phyloP scores from a whole-genome alignment of 1,140 invertebrate genomes.

The Acarapis woodi region DNA sequence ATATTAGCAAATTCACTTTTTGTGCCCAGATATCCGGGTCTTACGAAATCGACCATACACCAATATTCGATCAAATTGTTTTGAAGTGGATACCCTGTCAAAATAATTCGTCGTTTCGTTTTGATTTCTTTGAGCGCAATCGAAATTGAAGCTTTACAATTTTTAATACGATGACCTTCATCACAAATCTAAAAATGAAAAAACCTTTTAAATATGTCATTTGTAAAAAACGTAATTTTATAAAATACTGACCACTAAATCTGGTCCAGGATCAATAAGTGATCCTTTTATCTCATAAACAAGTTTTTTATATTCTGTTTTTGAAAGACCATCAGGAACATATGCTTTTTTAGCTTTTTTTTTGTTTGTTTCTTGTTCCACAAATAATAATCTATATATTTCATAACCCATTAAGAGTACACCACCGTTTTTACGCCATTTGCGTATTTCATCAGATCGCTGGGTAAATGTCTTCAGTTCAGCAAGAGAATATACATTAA shows the following conservation, averaged over 20 bases:
- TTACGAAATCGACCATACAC: slow-evolving; percentile 83
- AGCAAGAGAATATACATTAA: slow-evolving; percentile 63
- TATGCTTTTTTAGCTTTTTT: slow-evolving; percentile 4
- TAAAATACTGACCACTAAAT: too few relatives aligned
- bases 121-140: slow-evolving; percentile 65
- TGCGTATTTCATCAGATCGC: slow-evolving; percentile 35
- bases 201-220: too few relatives aligned
- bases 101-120: slow-evolving; percentile 46
- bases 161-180: slow-evolving; percentile 87
- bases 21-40: slow-evolving; percentile 57
- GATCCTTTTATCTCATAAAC: slow-evolving; percentile 45
- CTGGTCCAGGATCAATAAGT: slow-evolving; percentile 65
- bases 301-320: slow-evolving; percentile 10
- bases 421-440: slow-evolving; percentile 55
- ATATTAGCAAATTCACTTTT: slow-evolving; percentile 82
- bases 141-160: slow-evolving; percentile 71
- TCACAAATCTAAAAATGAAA: too few relatives aligned
- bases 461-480: slow-evolving; percentile 73
- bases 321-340: slow-evolving; percentile 2
- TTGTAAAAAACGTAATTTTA: too few relatives aligned
- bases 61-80: slow-evolving; percentile 86
- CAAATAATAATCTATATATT: slow-evolving; percentile 32
- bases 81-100: slow-evolving; percentile 86
- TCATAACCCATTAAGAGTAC: slow-evolving; percentile 94
- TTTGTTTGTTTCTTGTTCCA: slow-evolving; percentile 3